These are phyloP conservation scores for Nylanderia fulva DNA, from an alignment of 1,140 invertebrate species.

Conservation along the genomic window DNA sequence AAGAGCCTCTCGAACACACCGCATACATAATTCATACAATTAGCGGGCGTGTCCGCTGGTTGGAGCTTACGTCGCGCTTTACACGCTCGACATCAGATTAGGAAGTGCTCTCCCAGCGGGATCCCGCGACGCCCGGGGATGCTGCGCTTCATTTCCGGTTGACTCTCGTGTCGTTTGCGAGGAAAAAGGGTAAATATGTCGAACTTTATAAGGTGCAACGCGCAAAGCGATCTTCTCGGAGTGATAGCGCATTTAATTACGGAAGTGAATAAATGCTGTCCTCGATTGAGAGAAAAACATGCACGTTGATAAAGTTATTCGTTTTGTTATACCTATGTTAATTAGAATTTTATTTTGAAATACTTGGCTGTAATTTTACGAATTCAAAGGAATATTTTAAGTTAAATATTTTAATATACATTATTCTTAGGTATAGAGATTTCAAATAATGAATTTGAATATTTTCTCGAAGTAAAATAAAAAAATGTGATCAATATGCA, in stretches of 20 bases:
- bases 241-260: neutral
- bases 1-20: slow-evolving; percentile 58
- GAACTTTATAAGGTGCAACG: neutral
- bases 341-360: too few species aligned
- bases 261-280: neutral
- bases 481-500: too few species aligned
- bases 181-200: neutral
- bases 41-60: slow-evolving; percentile 69
- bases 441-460: too few species aligned
- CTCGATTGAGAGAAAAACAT: neutral
- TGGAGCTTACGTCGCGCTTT: slow-evolving; percentile 55
- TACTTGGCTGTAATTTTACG: too few species aligned
- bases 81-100: slow-evolving; percentile 46
- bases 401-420: too few species aligned
- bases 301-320: neutral
- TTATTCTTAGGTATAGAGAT: too few species aligned
- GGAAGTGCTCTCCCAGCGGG: slow-evolving; percentile 20
- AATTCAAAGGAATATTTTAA: too few species aligned
- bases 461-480: too few species aligned
- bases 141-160: neutral
- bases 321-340: too few species aligned
- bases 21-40: slow-evolving; percentile 78
- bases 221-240: neutral
- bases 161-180: neutral
- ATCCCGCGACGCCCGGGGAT: neutral